phyloP scores from a whole-genome alignment of 2,113 vertebrate genomes.

The Periophthalmus modestus region DNA sequence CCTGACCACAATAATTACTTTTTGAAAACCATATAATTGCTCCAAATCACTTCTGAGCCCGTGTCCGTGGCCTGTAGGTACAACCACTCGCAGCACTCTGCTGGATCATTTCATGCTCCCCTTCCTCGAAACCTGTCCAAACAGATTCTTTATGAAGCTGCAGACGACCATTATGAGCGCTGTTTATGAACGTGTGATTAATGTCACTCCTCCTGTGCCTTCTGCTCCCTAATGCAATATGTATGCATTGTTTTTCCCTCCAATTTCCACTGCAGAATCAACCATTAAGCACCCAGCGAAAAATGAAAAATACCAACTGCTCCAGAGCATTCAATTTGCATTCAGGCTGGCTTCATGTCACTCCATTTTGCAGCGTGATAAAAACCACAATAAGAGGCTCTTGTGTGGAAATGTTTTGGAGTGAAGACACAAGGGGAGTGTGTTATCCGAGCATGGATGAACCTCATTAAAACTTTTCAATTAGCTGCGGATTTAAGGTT shows the following conservation, averaged over 20 bases:
- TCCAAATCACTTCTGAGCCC: not conserved
- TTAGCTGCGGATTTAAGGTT: slow-evolving; percentile 66
- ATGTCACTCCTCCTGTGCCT: slow-evolving; percentile 50
- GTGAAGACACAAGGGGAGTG: slow-evolving; percentile 16
- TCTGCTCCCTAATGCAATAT: slow-evolving; percentile 69
- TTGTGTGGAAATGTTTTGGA: slow-evolving; percentile 24
- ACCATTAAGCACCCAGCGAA: slow-evolving; percentile 56
- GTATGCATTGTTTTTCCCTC: slow-evolving; percentile 65
- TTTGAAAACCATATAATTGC: not conserved
- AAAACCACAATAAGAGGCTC: slow-evolving; percentile 29
- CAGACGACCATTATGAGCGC: slow-evolving; percentile 46
- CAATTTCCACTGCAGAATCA: slow-evolving; percentile 53
- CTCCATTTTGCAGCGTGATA: slow-evolving; percentile 47
- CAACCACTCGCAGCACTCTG: not conserved
- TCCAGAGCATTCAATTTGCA: slow-evolving; percentile 56
- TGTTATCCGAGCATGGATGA: slow-evolving; percentile 42
- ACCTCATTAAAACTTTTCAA: slow-evolving; percentile 69
- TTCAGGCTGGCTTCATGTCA: slow-evolving; percentile 48
- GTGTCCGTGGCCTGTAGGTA: not conserved
- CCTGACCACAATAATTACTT: not conserved
- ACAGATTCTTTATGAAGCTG: slow-evolving; percentile 17
- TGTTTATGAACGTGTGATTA: slow-evolving; percentile 70
- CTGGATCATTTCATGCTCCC: slow-evolving; percentile 39
- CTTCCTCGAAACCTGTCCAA: slow-evolving; percentile 16
- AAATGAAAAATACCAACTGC: slow-evolving; percentile 56